Evolutionary conservation across 1,140 invertebrate species (phyloP).

Genomic region (Myzus persicae): DNA sequence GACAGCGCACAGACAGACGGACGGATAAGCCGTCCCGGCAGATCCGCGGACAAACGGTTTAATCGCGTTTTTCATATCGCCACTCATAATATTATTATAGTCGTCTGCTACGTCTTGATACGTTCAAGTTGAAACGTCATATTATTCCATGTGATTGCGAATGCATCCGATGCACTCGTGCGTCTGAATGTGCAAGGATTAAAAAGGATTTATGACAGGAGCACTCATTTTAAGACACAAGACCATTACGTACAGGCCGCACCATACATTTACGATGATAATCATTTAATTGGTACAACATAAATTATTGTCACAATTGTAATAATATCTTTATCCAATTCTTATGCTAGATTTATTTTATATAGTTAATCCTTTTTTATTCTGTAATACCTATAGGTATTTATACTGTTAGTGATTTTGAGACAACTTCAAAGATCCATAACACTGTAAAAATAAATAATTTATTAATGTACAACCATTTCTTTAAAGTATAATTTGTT

Average conservation of each 20-base stretch:
- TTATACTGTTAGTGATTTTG: neutral
- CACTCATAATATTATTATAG: neutral
- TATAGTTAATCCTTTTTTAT: neutral
- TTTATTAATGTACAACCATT: no score
- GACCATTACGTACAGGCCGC: neutral
- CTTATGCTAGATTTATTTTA: neutral
- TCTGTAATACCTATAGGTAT: no score
- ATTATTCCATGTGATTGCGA: neutral
- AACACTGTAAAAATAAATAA: neutral
- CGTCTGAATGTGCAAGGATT: neutral
- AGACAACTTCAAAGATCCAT: neutral
- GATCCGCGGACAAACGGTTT: no score
- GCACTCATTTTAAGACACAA: neutral
- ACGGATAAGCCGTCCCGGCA: neutral
- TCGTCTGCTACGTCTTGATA: neutral
- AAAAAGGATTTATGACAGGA: neutral
- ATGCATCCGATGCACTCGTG: neutral
- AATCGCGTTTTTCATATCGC: neutral
- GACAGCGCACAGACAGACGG: neutral
- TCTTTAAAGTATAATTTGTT: no score
- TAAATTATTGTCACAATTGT: neutral
- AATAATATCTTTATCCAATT: neutral
- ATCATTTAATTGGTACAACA: conserved; percentile 9
- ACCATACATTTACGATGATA: neutral
- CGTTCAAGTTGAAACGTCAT: neutral